These are phyloP conservation scores for Noctua janthe DNA, from an alignment of 2,888 invertebrate genomes.

Conservation along the genomic window DNA sequence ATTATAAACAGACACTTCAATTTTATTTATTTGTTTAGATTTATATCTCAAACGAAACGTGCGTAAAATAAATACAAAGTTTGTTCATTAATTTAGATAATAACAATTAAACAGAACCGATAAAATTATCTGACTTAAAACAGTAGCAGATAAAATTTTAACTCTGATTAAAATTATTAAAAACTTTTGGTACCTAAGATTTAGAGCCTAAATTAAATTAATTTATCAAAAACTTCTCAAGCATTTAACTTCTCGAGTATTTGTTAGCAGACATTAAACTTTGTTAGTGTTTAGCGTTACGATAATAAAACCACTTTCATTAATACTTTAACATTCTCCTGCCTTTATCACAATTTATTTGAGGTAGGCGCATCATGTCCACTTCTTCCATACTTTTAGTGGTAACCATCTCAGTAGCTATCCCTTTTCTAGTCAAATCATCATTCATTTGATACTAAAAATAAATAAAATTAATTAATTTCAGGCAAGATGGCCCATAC, in stretches of 20 bases:
- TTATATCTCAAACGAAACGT: not conserved
- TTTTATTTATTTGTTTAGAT: no score
- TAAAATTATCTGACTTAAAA: not conserved
- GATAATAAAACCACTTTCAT: not conserved
- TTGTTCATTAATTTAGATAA: constrained; percentile 18
- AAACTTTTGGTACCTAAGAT: constrained; percentile 15
- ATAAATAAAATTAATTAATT: no score
- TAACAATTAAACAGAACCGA: not conserved
- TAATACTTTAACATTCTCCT: not conserved
- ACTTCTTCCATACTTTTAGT: no score
- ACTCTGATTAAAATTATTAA: constrained; percentile 11
- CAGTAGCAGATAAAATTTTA: constrained; percentile 2
- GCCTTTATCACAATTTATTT: not conserved
- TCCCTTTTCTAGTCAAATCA: no score
- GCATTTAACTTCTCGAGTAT: not conserved
- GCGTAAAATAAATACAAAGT: constrained; percentile 21
- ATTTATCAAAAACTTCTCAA: constrained; percentile 14
- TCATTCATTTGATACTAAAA: no score
- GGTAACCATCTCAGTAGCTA: not conserved
- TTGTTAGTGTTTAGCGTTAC: not conserved
- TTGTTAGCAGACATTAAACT: not conserved
- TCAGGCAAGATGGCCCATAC: no score
- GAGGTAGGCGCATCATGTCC: not conserved
- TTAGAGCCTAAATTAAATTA: constrained; percentile 12
- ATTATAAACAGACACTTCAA: no score